Evolutionary conservation across 2,888 invertebrate species (phyloP), one percentile per base, ranked within the genome.

Genomic region (Acleris sparsana): DNA sequence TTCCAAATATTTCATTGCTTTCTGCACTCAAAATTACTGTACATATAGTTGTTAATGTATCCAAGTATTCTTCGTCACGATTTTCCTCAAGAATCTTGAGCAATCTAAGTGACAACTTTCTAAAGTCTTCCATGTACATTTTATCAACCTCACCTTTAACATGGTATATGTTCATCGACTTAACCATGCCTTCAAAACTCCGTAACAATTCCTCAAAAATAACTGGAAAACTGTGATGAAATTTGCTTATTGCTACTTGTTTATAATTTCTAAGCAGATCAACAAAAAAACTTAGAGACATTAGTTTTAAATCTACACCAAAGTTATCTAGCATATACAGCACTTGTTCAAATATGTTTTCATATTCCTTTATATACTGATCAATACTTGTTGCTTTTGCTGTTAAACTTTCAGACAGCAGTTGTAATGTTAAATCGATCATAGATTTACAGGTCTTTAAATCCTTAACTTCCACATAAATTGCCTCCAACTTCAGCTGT

Each of bases 401-500:
- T 17, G 89, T 82, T 69, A 91, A 80, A 58, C 82, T 88, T 68
- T 89, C 85, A 29, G 87, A 80, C 20, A 92, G 72, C n/a, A 92
- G 70, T 70, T 88, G 83, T 18, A 92, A 72, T 18, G 81, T 83
- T 55, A 87, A 71, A 71, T 85, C 79, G 43, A 93, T 86, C 56
- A 93, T 72, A 33, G 69, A 77, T 72, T 84, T 85, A 68, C 89
- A 89, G 62, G 85, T 87, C 63, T 77, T 69, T 17, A 85, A 69
- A 74, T 87, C 80, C 53, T 80, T 82, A 0, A 93, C 80, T 68
- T 74, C 76, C 1, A 93, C 88, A 80, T 79, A 84, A 65, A 93
- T 89, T 43, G 90, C 87, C 58, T 86, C 83, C 53, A 93, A 83
- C 70, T 92, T 83, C 1, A 93, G 76, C 64, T 89, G 80, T 2